Base-by-base conservation (phyloP, 2,797 vertebrate genomes). In the Rhabdophis nuchalis region DNA sequence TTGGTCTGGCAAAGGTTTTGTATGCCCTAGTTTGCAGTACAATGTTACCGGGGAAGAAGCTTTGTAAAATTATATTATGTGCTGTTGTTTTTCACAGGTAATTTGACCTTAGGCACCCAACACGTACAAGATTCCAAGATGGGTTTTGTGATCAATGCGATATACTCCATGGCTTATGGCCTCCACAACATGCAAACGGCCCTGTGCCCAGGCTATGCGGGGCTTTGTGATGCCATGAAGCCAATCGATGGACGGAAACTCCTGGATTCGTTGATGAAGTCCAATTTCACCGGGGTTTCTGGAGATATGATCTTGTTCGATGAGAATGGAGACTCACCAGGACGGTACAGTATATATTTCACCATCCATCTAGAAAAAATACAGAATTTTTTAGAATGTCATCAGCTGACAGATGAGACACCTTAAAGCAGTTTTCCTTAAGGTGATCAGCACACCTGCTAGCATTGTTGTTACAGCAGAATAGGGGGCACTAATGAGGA, bases 81-180 rank as follows among this genome's bases (percentile, higher is more conserved):
- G 16, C 46, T 16, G 8, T 95, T 92, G 94, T 87, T 68, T 85
- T 0, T 0, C 82, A 13, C 95, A 98, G 98, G 97, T 91, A 96
- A 97, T 93, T 93, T 98, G 95, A 98, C 98, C 2, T 97, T 99
- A 86, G 98, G 97, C 90, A 98, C 98, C 0, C 99, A 99, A 93
- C 99, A 99, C 0, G 98, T 99, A 50, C 99, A 99, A 97, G 99
- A 99, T 98, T 99, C 99, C 88, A 99, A 99, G 97, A 99, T 99
- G 99, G 99, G 99, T 3, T 99, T 99, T 91, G 99, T 99, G 92
- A 99, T 99, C 94, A 99, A 99, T 4, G 99, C 99, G 1, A 99
- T 99, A 95, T 99, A 99, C 95, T 99, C 99, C 0, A 99, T 99
- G 99, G 99, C 99, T 0, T 98, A 99, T 0, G 99, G 99, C 14